Evolutionary conservation across 2,113 vertebrate species (phyloP).

Genomic region (Hippocampus guttulatus): DNA sequence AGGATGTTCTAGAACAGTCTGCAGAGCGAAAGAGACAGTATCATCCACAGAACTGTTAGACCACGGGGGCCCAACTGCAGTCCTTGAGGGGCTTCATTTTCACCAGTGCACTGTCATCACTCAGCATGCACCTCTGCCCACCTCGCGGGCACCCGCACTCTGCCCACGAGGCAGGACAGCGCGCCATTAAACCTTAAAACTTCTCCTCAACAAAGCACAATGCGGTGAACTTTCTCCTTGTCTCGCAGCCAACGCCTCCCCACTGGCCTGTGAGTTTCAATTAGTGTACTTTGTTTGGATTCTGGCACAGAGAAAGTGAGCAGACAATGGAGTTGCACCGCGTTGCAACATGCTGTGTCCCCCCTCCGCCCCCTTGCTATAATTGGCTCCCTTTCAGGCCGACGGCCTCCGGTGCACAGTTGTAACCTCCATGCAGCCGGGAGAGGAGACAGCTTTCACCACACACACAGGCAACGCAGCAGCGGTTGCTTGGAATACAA

Average conservation of each 20-base stretch:
- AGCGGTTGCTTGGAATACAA: neutral
- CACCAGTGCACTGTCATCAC: neutral
- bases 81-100: neutral
- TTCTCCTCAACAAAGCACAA: constrained; percentile 15
- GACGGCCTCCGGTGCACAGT: constrained; percentile 26
- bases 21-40: no score
- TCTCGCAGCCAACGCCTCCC: constrained; percentile 17
- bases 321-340: constrained; percentile 34
- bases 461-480: constrained; percentile 29
- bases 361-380: constrained; percentile 12
- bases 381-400: constrained; percentile 55
- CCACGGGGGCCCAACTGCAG: neutral
- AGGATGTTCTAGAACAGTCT: no score
- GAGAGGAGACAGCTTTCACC: constrained; percentile 11
- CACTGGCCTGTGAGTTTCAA: constrained; percentile 14
- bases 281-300: constrained; percentile 27
- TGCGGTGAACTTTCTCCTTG: neutral
- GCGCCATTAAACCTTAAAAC: constrained; percentile 46
- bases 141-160: neutral
- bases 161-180: neutral
- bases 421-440: constrained; percentile 36
- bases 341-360: constrained; percentile 28
- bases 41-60: no score
- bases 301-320: constrained; percentile 23
- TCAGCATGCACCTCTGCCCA: neutral